Base-by-base conservation (phyloP, 2,797 vertebrate genomes). In the Eptatretus atami region DNA sequence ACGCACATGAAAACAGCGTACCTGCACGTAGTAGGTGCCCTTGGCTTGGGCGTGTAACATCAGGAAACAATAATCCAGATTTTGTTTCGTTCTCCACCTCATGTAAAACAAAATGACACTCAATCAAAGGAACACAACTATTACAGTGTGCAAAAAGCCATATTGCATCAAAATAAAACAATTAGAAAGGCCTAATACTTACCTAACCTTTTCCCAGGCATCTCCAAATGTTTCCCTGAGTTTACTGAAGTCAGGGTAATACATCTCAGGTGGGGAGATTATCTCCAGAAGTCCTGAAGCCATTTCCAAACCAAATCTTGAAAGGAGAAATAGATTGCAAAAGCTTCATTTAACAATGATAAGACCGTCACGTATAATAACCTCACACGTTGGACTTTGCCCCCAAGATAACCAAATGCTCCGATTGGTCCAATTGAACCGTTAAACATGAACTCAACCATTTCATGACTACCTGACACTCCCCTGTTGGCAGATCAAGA, bases 1-100 rank as follows among this genome's bases (percentile, higher is more conserved):
- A 44, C 4, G 31, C 31, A 44, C 31, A 44, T 3, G 3, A 19
- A 44, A 44, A 44, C 31, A n/a, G 68, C 75, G 66, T 72, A 94
- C 86, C 86, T 96, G 90, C 52, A 96, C 85, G 0, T 96, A 96
- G 76, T 92, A 94, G 1, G 83, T 82, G 72, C 90, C 90, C 78
- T 93, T 94, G 70, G 84, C 79, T 73, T 94, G 90, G 11, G 88
- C 88, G 9, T 93, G 94, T 87, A 96, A 93, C 90, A 96, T 96
- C 72, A 96, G 77, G 77, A 87, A 96, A 71, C 86, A 90, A 73
- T 88, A 96, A 71, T 96, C 90, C 63, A 96, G 77, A 75, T 95
- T 96, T 77, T 96, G 88, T 74, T 96, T 96, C 6, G 86, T 93
- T 68, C 88, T 78, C 90, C 90, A 96, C 73, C 88, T 88, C 72